Evolutionary conservation across 2,888 invertebrate species (phyloP).

Genomic region (Perithous albicinctus): DNA sequence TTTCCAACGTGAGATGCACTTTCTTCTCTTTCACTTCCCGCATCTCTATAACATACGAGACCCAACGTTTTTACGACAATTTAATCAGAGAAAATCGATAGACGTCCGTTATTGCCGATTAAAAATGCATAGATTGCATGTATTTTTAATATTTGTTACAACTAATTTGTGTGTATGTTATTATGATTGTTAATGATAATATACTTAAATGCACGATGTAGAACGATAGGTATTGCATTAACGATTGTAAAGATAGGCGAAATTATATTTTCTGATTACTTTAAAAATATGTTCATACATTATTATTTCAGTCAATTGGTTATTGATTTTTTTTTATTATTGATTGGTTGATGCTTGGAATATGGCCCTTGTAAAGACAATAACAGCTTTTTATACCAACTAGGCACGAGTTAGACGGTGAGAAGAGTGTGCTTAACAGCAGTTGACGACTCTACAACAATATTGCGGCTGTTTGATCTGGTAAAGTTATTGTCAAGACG

Average conservation of each 20-base stretch:
- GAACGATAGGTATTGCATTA: neutral
- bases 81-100: slow-evolving; percentile 40
- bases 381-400: too few species aligned
- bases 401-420: too few species aligned
- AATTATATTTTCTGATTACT: neutral
- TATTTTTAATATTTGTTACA: neutral
- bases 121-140: slow-evolving; percentile 14
- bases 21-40: slow-evolving; percentile 50
- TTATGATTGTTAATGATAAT: neutral
- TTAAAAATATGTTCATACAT: neutral
- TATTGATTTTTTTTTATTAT: neutral
- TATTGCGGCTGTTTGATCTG: too few species aligned
- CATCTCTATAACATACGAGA: neutral
- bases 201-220: neutral
- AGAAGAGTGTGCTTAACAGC: too few species aligned
- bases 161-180: slow-evolving; percentile 5
- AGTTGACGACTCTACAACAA: too few species aligned
- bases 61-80: neutral
- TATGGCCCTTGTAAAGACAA: too few species aligned
- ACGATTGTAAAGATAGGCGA: neutral
- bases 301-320: neutral
- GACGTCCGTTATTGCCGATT: slow-evolving; percentile 21
- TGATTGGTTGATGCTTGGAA: too few species aligned
- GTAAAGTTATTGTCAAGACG: too few species aligned
- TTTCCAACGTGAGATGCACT: slow-evolving; percentile 26